Evolutionary conservation across 2,888 invertebrate genomes (phyloP), one percentile per base, ranked within the genome.

Genomic region (Oligia fasciuncula): DNA sequence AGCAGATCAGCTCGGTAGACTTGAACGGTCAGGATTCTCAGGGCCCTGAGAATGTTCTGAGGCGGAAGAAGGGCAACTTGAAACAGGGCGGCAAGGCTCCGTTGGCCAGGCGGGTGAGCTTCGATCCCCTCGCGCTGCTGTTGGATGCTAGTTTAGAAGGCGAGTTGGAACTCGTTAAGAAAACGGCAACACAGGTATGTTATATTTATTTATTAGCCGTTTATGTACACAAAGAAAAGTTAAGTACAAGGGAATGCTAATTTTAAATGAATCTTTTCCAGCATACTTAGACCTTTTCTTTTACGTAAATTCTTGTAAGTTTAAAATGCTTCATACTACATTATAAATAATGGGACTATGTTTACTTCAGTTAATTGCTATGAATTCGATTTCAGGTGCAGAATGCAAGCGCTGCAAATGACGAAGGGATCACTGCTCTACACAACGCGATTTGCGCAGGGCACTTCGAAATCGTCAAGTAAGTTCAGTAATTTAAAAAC

Each of bases 391-490:
- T 94, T 35, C 92, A 98, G 97, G 98, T 99, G 87, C 97, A 98
- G 88, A 99, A 99, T 97, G 99, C 99, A 63, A 99, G 99, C 95
- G 99, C 99, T 77, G 99, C 99, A 80, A 99, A 99, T 94, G 99
- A 99, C 95, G 99, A 99, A 96, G 99, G 99, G 76, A 99, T 99
- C 92, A 99, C 99, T 1, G 99, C 99, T 65, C 97, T 99, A 81
- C 99, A 99, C 97, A 99, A 99, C 95, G 99, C 99, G 90, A 99
- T 99, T 92, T 99, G 99, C 95, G 99, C 99, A 3, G 99, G 99
- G 35, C 99, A 99, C 97, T 98, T 99, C 92, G 99, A 99, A 93
- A 99, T 99, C 92, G 99, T 99, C 91, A 98, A 99, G 97, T 98
- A 90, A 96, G 97, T 96, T 57, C 40, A 19, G 13, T 60, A 49